Evolutionary conservation across 2,113 vertebrate genomes (phyloP).

Genomic region (Entelurus aequoreus): DNA sequence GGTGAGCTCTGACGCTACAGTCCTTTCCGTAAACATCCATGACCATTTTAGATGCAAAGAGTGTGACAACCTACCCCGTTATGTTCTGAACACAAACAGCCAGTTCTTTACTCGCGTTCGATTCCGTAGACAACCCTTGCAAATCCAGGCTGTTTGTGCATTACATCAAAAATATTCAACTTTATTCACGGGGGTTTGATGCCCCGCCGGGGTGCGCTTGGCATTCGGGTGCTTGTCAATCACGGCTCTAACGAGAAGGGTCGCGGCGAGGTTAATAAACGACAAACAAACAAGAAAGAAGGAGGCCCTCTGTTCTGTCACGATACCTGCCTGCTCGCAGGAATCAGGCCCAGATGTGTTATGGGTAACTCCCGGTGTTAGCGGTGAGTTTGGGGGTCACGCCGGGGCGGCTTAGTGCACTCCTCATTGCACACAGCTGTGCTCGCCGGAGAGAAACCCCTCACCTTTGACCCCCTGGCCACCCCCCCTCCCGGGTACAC

Average conservation of each 20-base stretch:
- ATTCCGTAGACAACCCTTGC: no score
- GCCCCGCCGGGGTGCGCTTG: conserved; percentile 6
- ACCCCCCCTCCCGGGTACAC: conserved; percentile 36
- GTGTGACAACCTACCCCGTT: no score
- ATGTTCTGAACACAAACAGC: background rate
- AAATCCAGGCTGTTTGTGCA: no score
- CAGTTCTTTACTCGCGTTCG: background rate
- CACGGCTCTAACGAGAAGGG: conserved; percentile 56
- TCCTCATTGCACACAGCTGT: conserved; percentile 74
- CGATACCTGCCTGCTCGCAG: conserved; percentile 53
- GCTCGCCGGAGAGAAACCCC: conserved; percentile 45
- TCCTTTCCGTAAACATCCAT: no score
- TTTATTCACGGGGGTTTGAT: conserved; percentile 2
- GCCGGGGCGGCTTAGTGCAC: conserved; percentile 35
- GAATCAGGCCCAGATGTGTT: conserved; percentile 77
- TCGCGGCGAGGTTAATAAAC: conserved; percentile 63
- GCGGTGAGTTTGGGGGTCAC: conserved; percentile 57
- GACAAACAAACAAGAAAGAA: conserved; percentile 72
- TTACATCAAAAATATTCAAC: background rate
- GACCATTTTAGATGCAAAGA: no score
- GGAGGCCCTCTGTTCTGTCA: conserved; percentile 56
- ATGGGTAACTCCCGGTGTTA: conserved; percentile 60
- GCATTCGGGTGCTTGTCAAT: conserved; percentile 61
- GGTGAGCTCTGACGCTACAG: no score
- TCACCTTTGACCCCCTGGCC: conserved; percentile 63